Evolutionary conservation across 2,888 invertebrate species (phyloP), one percentile per base, ranked within the genome.

Genomic region (Sisyra nigra): DNA sequence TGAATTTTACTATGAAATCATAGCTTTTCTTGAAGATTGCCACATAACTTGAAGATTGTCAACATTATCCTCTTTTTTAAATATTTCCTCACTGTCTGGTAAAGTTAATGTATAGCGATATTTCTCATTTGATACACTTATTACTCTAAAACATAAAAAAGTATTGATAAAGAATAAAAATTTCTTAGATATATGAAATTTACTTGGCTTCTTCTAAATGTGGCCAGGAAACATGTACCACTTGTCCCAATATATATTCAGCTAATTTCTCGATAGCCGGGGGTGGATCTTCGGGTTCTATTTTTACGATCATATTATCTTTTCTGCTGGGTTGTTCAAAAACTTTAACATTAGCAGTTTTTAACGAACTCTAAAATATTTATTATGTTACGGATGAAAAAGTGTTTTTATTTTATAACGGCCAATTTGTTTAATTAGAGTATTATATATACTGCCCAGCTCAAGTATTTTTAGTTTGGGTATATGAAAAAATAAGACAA

Each of bases 191-290:
- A 9, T n/a, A 15, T 37, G 7, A 37, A 17, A 29, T 71, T 64
- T 61, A 79, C 76, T 72, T 76, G 11, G 87, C 88, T 61, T 86
- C 84, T n/a, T 74, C 69, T 42, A 97, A 71, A 65, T 94, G 89
- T 0, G 97, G 97, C 94, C 94, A 97, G 4, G 78, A 77, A 3
- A 89, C 85, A 67, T 77, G 85, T 2, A 93, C 72, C 36, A 69
- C 65, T 57, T 79, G 75, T 1, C 84, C 86, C 9, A 94, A 58
- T 31, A 82, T 59, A 34, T 79, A 68, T 6, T 65, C 56, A 0
- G 82, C 80, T 1, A 80, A 59, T 3, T 65, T 57, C 32, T 71
- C 62, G 47, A 72, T 49, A 49, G 66, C 59, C 44, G 69, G 61
- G 44, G 69, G 61, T 31, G 51, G 53, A 1, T 62, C 52, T 0